These are phyloP conservation scores for Trissolcus japonicus DNA, from an alignment of 2,888 invertebrate species.

Conservation along the genomic window DNA sequence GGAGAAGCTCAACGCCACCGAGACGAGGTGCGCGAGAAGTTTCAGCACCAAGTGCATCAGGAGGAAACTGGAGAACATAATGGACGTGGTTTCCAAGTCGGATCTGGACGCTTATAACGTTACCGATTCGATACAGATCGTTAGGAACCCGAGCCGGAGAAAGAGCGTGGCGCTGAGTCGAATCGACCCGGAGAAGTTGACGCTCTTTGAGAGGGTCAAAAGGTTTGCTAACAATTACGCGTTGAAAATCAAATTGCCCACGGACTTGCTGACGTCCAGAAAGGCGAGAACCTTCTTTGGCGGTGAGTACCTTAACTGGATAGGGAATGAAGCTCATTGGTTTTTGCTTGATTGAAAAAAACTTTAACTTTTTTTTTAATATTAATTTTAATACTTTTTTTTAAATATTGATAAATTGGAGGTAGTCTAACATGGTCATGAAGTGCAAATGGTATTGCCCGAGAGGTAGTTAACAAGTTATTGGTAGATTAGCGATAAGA, in stretches of 20 bases:
- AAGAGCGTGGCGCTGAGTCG: conserved; percentile 22
- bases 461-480: neutral
- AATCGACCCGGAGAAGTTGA: conserved; percentile 57
- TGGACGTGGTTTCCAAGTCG: conserved; percentile 78
- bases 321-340: conserved; percentile 24
- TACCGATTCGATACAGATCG: conserved; percentile 79
- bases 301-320: conserved; percentile 65
- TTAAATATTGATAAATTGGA: neutral
- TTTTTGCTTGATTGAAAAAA: too few species aligned
- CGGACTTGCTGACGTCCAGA: conserved; percentile 69
- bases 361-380: neutral
- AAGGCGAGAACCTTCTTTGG: conserved; percentile 73
- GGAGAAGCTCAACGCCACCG: conserved; percentile 71
- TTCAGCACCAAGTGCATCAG: conserved; percentile 63
- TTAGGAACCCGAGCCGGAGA: conserved; percentile 59
- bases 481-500: too few species aligned
- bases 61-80: conserved; percentile 77
- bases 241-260: conserved; percentile 82
- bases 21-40: conserved; percentile 64
- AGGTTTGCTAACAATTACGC: conserved; percentile 80
- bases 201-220: conserved; percentile 80
- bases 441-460: neutral
- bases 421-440: neutral
- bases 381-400: neutral
- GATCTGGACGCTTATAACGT: conserved; percentile 79